Base-by-base conservation (phyloP, 2,113 vertebrate species). In the Clinocottus analis region DNA sequence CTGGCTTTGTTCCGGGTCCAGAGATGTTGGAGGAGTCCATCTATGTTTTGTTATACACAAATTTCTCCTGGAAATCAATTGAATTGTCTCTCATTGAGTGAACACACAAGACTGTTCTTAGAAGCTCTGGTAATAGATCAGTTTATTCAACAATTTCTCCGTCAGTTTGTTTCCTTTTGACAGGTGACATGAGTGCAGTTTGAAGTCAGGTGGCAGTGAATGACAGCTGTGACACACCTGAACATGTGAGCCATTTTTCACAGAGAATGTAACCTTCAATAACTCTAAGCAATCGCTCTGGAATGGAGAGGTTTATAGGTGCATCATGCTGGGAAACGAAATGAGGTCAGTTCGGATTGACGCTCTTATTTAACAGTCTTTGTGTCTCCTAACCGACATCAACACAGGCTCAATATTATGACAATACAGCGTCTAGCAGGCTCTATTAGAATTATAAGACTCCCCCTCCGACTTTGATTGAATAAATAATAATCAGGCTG, bases 1-100 rank as follows among this genome's bases (percentile, higher is more conserved):
- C 27, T 59, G 58, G 77, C 71, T 83, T 74, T 25, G 19, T 62
- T 77, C 43, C 5, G 53, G 79, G 1, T 83, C 60, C 64, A 35
- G 23, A 62, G 37, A 60, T 49, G 56, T 41, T 51, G 33, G 62
- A 2, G 21, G 35, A 62, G 56, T 39, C 61, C 7, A 47, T 19
- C 49, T 45, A 59, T 43, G 19, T 11, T 59, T 33, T 45, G 43
- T 29, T 23, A n/a, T 39, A 3, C 25, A 17, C 23, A 4, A 17
- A 6, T 31, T 53, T 53, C 5, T 37, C 12, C 51, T 29, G 31
- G 17, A 58, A 71, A 66, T 7, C 17, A 7, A 3, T 17, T 10
- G n/a, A 59, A 4, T 33, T 37, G 25, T 39, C 3, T 19, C 21
- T 62, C 23, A 31, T 21, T 29, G 10, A 4, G 5, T 49, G 8